Base-by-base conservation (phyloP, 2,888 invertebrate genomes). In the Rhagium mordax region DNA sequence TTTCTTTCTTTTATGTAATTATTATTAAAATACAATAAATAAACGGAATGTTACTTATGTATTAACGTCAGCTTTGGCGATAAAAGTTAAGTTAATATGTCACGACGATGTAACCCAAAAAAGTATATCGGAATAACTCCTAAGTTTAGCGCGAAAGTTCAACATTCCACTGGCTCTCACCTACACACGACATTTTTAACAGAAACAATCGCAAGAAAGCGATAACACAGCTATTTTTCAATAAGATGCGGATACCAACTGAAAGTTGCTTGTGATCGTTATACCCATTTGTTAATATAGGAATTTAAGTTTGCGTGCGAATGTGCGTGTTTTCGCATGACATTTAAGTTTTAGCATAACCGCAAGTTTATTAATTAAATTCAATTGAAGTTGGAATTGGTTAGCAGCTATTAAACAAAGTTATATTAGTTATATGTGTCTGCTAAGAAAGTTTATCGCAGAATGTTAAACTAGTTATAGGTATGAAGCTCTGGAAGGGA, bases 211-310 rank as follows among this genome's bases (percentile, higher is more conserved):
- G 75, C 75, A 74, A 71, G 74, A 73, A 75, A 74, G 68, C 62
- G 65, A 68, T 72, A 69, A 75, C 75, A 79, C 78, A 70, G n/a
- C 51, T 55, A 74, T 74, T 76, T 76, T 78, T 80, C 59, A 66
- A 74, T 68, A 78, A 76, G n/a, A 77, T 74, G 73, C 79, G 81
- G 78, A 81, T 80, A 81, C 51, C 57, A 74, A 33, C 71, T 76
- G 75, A 79, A 81, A 80, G 79, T 81, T 77, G 78, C 78, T 79
- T 79, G 81, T 79, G 79, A 79, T 79, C 78, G 74, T 74, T 80
- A 79, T 79, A 77, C 73, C 53, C 13, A 41, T 4, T 13, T 66
- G 66, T 55, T 51, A 64, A 33, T 41, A 55, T 66, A 60, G 20
- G 5, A 66, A 33, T 41, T 33, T 55, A 29, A 66, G 15, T 66